Percentiles rank a stretch among this genome's conserved stretches.
Conservation (phyloP, 1,140 invertebrate genomes). For the Protaetia brevitarsis region DNA sequence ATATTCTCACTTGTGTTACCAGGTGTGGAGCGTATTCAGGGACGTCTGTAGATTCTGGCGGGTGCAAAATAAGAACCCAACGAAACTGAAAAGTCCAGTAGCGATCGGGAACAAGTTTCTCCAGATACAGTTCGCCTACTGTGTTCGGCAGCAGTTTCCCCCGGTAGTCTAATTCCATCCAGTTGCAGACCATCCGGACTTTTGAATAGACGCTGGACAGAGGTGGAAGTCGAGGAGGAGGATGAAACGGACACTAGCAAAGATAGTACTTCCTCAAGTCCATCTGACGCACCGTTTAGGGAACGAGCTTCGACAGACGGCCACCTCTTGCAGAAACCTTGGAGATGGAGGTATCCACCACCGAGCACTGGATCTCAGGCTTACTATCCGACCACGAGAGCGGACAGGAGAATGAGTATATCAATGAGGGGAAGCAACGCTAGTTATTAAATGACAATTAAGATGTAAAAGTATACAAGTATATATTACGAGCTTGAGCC, state of each 20-base stretch:
- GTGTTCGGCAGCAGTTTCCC: slow-evolving; percentile 38
- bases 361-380: slow-evolving; percentile 33
- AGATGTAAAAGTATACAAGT: background rate
- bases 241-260: slow-evolving; percentile 43
- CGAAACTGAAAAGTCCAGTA: slow-evolving; percentile 56
- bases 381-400: slow-evolving; percentile 37
- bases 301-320: slow-evolving; percentile 63
- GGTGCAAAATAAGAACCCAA: slow-evolving; percentile 61
- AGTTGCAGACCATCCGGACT: slow-evolving; percentile 30
- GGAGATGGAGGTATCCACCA: slow-evolving; percentile 54
- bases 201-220: slow-evolving; percentile 48
- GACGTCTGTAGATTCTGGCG: slow-evolving; percentile 67
- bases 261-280: slow-evolving; percentile 36
- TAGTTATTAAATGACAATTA: slow-evolving; percentile 48
- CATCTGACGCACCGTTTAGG: slow-evolving; percentile 52
- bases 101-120: slow-evolving; percentile 50
- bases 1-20: too few relatives aligned
- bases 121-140: slow-evolving; percentile 38
- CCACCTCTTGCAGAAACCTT: slow-evolving; percentile 50
- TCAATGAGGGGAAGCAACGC: slow-evolving; percentile 57
- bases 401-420: slow-evolving; percentile 56
- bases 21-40: slow-evolving; percentile 66
- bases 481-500: background rate
- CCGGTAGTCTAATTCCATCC: slow-evolving; percentile 37
- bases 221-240: slow-evolving; percentile 50